A percentile compares a stretch with the other conserved stretches of the same genome.
These are phyloP conservation scores for Meda fulgida DNA, from an alignment of 2,797 vertebrate species.

Conservation along the genomic window DNA sequence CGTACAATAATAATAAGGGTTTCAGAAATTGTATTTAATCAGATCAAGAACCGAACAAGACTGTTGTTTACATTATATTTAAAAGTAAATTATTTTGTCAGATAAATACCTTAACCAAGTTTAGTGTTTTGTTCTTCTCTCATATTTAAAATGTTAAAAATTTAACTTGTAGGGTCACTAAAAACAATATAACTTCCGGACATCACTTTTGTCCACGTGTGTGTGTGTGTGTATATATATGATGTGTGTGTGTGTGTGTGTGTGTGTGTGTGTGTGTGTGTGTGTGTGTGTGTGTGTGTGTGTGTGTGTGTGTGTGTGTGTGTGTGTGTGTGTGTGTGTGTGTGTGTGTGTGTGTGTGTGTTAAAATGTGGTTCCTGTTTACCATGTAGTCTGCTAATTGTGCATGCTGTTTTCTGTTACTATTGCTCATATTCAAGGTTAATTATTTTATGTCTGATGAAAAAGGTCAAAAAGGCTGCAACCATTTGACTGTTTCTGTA, in stretches of 20 bases:
- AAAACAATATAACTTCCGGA: too few relatives aligned
- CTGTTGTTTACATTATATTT: too few relatives aligned
- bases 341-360: too few relatives aligned
- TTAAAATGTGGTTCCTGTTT: neutral
- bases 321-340: too few relatives aligned
- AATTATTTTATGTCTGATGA: neutral
- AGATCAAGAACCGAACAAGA: neutral
- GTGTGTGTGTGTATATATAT: too few relatives aligned
- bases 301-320: fast-evolving
- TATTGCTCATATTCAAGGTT: neutral
- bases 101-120: neutral
- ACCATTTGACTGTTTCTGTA: neutral
- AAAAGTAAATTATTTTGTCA: neutral
- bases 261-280: too few relatives aligned
- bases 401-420: neutral
- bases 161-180: neutral
- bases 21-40: neutral
- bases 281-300: too few relatives aligned
- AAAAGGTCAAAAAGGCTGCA: neutral
- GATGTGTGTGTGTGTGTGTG: too few relatives aligned
- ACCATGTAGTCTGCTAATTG: neutral
- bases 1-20: neutral
- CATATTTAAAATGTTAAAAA: neutral
- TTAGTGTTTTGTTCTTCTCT: neutral
- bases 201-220: too few relatives aligned